Evolutionary conservation across 2,113 vertebrate genomes (phyloP).

Genomic region (Oryzias melastigma): DNA sequence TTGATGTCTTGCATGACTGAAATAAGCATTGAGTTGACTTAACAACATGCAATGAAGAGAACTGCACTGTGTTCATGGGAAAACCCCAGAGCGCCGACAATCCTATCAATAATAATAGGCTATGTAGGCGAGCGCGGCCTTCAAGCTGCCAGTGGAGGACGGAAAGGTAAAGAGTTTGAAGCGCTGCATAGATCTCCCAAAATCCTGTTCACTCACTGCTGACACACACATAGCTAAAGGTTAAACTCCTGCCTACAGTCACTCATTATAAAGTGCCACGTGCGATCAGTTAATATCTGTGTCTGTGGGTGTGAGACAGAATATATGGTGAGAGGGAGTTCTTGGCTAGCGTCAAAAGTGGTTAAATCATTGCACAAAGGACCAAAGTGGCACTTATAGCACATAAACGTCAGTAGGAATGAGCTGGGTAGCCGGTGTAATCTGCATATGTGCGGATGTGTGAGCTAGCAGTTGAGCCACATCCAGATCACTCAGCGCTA

Average conservation of each 20-base stretch:
- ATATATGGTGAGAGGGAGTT: slow-evolving; percentile 25
- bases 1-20: slow-evolving; percentile 14
- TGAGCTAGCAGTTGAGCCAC: slow-evolving; percentile 12
- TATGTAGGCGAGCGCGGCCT: slow-evolving; percentile 15
- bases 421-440: slow-evolving; percentile 37
- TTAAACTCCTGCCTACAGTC: slow-evolving; percentile 53
- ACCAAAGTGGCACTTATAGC: slow-evolving; percentile 66
- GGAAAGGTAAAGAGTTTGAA: slow-evolving; percentile 7
- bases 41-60: neutral
- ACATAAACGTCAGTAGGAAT: slow-evolving; percentile 67
- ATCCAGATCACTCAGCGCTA: slow-evolving; percentile 27
- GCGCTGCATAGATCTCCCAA: slow-evolving; percentile 24
- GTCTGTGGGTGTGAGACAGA: slow-evolving; percentile 30
- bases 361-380: slow-evolving; percentile 64
- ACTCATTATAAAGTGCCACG: slow-evolving; percentile 45
- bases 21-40: slow-evolving; percentile 18
- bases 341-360: slow-evolving; percentile 45
- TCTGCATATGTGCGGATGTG: slow-evolving; percentile 15
- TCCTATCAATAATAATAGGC: slow-evolving; percentile 30
- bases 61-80: slow-evolving; percentile 11
- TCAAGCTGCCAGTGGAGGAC: slow-evolving; percentile 5
- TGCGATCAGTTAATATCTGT: slow-evolving; percentile 26
- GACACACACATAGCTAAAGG: slow-evolving; percentile 29
- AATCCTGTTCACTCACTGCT: slow-evolving; percentile 17
- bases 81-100: slow-evolving; percentile 21